Percentiles rank a stretch among this genome's conserved stretches.
phyloP scores from a whole-genome alignment of 2,113 vertebrate species.

The Ascaphus truei region DNA sequence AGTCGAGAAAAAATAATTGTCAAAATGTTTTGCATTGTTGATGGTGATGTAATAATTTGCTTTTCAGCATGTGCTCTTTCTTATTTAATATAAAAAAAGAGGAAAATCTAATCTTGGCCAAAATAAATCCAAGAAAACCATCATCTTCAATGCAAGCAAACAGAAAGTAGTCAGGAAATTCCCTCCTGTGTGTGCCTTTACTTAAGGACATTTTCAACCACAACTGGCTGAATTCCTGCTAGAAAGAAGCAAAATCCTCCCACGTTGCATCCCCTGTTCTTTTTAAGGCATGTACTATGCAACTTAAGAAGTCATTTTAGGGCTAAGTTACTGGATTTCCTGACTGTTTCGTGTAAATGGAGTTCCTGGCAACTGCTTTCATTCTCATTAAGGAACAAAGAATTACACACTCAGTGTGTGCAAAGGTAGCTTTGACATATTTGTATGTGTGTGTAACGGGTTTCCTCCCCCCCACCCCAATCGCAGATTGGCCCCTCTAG shows the following conservation, averaged over 20 bases:
- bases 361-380: neutral
- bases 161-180: slow-evolving; percentile 5
- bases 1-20: too few relatives aligned
- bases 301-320: too few relatives aligned
- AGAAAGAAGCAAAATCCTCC: neutral
- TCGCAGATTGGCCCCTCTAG: too few relatives aligned
- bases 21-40: too few relatives aligned
- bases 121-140: neutral
- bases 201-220: neutral
- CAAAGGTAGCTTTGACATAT: too few relatives aligned
- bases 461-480: too few relatives aligned
- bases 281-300: neutral
- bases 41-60: slow-evolving; percentile 6
- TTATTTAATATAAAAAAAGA: neutral
- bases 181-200: neutral
- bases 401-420: too few relatives aligned
- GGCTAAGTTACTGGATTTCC: neutral
- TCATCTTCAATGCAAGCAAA: neutral
- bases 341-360: neutral
- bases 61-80: neutral
- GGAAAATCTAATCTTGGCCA: too few relatives aligned
- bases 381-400: neutral
- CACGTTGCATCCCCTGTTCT: neutral
- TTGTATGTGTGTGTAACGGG: too few relatives aligned
- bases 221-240: neutral